Percentiles rank a stretch among this genome's conserved stretches.
Evolutionary conservation across 64 coral and sea anemone genomes (phyloP).

Genomic region (Platygyra sinensis): DNA sequence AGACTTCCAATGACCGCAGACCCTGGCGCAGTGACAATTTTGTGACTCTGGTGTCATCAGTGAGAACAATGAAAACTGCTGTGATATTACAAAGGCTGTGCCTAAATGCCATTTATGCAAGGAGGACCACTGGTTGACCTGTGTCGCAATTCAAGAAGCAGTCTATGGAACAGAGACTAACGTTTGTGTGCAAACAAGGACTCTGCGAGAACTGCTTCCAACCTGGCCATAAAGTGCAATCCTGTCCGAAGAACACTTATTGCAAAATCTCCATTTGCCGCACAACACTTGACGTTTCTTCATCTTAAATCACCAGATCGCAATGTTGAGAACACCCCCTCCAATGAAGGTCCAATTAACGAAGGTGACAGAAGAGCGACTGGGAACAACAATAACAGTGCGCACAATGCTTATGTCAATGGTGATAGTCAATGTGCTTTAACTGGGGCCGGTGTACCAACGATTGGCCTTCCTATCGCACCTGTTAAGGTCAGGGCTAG

Average conservation of each 20-base stretch:
- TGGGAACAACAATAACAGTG: background rate
- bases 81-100: background rate
- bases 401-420: constrained; percentile 11
- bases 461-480: background rate
- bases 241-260: constrained; percentile 52
- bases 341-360: background rate
- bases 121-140: constrained; percentile 45
- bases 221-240: constrained; percentile 16
- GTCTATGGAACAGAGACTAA: constrained; percentile 11
- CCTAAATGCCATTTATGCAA: constrained; percentile 31
- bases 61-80: background rate
- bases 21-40: background rate
- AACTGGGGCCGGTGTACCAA: background rate
- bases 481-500: constrained; percentile 41
- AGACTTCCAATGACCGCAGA: background rate
- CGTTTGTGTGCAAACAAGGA: constrained; percentile 26
- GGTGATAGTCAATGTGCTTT: background rate
- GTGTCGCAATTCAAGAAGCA: constrained; percentile 46
- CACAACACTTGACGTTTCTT: constrained; percentile 56
- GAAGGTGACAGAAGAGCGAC: background rate
- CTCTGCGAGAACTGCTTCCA: constrained; percentile 63
- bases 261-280: constrained; percentile 45
- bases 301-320: background rate
- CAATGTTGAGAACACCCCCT: background rate
- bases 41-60: background rate